A percentile compares a stretch with the other conserved stretches of the same genome.
These are phyloP conservation scores for Tarsius wallacei DNA, from an alignment of 2,797 vertebrate species.

Conservation along the genomic window DNA sequence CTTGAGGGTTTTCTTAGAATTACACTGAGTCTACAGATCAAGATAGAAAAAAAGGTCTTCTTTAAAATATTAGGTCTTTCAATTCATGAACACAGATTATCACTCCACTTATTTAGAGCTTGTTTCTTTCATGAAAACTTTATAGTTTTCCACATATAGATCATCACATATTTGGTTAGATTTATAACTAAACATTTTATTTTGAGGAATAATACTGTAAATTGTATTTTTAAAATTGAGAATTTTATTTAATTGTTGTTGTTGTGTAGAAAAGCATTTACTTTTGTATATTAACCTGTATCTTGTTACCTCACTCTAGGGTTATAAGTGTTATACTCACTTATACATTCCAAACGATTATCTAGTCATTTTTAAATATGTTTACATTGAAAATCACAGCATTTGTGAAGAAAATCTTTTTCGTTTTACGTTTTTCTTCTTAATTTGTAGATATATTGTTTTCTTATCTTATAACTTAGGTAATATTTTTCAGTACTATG, in stretches of 20 bases:
- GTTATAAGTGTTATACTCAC: background rate
- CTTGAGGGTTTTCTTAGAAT: background rate
- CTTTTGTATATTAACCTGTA: background rate
- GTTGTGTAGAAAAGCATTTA: background rate
- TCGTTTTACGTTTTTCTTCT: background rate
- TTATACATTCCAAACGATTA: background rate
- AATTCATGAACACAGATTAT: background rate
- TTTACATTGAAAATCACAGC: background rate
- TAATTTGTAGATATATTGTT: background rate
- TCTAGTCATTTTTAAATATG: no score
- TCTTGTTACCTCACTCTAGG: background rate
- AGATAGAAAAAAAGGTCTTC: no score
- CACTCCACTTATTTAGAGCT: background rate
- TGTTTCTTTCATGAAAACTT: background rate
- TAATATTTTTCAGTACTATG: background rate
- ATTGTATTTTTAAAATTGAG: background rate
- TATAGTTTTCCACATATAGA: background rate
- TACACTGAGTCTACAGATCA: no score
- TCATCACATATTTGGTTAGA: background rate
- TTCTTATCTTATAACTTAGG: background rate
- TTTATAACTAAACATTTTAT: background rate
- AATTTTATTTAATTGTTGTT: background rate
- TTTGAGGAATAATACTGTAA: background rate
- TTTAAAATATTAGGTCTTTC: no score
- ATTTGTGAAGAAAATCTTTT: background rate